Evolutionary conservation across 92 coral and sea anemone species (phyloP).

Genomic region (Galaxea fascicularis): DNA sequence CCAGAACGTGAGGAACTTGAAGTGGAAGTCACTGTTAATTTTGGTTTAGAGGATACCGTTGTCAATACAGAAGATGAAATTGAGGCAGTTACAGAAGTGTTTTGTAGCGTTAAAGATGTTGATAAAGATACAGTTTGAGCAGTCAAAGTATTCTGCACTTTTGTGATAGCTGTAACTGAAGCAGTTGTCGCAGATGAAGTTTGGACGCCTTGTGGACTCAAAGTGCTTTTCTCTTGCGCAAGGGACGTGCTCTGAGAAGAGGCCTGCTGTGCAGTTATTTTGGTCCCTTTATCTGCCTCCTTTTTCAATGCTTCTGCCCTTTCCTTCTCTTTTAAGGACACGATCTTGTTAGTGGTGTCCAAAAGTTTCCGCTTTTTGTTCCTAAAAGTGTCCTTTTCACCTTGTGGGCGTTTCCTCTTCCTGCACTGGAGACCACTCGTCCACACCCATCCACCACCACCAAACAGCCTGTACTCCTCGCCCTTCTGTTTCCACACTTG

Average conservation of each 20-base stretch:
- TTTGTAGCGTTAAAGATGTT: background rate
- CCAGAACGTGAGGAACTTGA: background rate
- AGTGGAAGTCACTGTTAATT: background rate
- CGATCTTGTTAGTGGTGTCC: constrained; percentile 78
- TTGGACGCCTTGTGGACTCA: background rate
- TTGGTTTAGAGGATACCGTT: background rate
- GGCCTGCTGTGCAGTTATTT: constrained; percentile 12
- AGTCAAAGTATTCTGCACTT: constrained; percentile 14
- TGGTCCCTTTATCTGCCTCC: constrained; percentile 60
- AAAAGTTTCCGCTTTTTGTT: constrained; percentile 82
- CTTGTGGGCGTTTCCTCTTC: constrained; percentile 72
- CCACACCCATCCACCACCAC: constrained; percentile 99
- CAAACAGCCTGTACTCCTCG: constrained; percentile 97
- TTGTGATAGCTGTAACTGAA: background rate
- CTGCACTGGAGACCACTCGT: constrained; percentile 83
- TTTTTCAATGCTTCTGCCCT: constrained; percentile 61
- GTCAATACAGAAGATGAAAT: background rate
- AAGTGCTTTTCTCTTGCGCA: background rate
- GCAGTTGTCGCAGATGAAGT: constrained; percentile 6
- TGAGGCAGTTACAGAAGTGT: background rate
- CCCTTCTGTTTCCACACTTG: constrained; percentile 99
- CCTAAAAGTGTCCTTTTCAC: constrained; percentile 74
- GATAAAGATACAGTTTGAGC: background rate
- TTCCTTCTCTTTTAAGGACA: constrained; percentile 59
- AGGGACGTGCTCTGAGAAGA: background rate